Evolutionary conservation across 2,888 invertebrate genomes (phyloP).

Genomic region (Zaprionus bogoriensis): DNA sequence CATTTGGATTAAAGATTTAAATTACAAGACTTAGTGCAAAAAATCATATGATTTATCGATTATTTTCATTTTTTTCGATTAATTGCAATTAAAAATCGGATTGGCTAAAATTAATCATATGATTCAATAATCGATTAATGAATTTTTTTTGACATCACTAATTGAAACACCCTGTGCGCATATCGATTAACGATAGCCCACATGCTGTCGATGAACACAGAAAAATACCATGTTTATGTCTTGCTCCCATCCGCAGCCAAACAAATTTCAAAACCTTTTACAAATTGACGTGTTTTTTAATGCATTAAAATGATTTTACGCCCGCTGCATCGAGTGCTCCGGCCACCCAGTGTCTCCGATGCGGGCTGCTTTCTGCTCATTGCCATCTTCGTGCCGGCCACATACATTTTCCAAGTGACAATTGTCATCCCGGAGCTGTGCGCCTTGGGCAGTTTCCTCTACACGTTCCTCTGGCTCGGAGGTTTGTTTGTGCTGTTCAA

Average conservation of each 20-base stretch:
- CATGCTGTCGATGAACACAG: slow-evolving; percentile 14
- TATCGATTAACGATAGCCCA: background rate
- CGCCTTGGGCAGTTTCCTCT: slow-evolving; percentile 84
- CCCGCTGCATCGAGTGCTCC: slow-evolving; percentile 36
- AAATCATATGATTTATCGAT: no score
- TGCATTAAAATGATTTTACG: slow-evolving; percentile 60
- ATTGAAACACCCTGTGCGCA: no score
- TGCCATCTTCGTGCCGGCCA: slow-evolving; percentile 75
- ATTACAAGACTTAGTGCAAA: no score
- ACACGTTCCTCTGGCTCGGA: slow-evolving; percentile 85
- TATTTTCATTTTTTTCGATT: no score
- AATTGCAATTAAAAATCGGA: no score
- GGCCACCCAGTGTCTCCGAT: slow-evolving; percentile 72
- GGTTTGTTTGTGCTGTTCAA: slow-evolving; percentile 90
- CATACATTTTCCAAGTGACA: slow-evolving; percentile 84
- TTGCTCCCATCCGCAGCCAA: background rate
- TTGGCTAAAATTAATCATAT: no score
- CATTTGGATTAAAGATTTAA: no score
- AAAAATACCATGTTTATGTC: slow-evolving; percentile 9
- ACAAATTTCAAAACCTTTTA: slow-evolving; percentile 10
- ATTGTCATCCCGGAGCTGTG: slow-evolving; percentile 89
- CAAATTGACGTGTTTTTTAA: slow-evolving; percentile 8
- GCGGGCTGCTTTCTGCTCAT: slow-evolving; percentile 74
- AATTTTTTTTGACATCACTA: no score
- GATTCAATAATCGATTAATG: no score